These are phyloP conservation scores for Agrotis clavis DNA, from an alignment of 2,888 invertebrate genomes.

Conservation along the genomic window DNA sequence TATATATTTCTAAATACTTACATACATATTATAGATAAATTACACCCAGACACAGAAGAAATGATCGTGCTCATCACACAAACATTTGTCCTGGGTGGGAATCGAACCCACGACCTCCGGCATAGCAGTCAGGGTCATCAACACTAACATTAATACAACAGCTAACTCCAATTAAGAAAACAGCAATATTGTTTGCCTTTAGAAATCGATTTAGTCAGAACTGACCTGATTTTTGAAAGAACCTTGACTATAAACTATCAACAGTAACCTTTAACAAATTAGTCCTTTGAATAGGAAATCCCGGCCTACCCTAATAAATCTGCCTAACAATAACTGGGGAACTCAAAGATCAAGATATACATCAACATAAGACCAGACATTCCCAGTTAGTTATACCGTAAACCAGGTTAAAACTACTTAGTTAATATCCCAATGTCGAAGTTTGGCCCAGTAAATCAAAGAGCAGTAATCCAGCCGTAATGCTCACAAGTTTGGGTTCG, in stretches of 20 bases:
- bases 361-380: slow-evolving; percentile 15
- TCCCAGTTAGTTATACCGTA: slow-evolving; percentile 28
- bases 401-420: slow-evolving; percentile 53
- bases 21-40: no score
- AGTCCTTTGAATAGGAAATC: not conserved
- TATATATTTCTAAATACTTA: no score
- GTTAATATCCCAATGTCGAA: slow-evolving; percentile 49
- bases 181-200: not conserved
- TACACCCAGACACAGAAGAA: no score
- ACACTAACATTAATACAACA: no score
- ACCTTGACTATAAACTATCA: not conserved
- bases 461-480: slow-evolving; percentile 54
- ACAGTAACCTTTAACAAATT: not conserved
- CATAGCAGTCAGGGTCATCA: no score
- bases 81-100: no score
- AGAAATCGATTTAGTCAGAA: not conserved
- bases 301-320: not conserved
- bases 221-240: not conserved
- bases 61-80: no score
- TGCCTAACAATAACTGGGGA: not conserved
- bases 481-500: slow-evolving; percentile 50
- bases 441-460: slow-evolving; percentile 59
- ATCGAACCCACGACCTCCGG: no score
- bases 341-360: slow-evolving; percentile 30
- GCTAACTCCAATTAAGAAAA: not conserved